Evolutionary conservation across 2,797 vertebrate genomes (phyloP), one percentile per base, ranked within the genome.

Genomic region (Siniperca undulata): DNA sequence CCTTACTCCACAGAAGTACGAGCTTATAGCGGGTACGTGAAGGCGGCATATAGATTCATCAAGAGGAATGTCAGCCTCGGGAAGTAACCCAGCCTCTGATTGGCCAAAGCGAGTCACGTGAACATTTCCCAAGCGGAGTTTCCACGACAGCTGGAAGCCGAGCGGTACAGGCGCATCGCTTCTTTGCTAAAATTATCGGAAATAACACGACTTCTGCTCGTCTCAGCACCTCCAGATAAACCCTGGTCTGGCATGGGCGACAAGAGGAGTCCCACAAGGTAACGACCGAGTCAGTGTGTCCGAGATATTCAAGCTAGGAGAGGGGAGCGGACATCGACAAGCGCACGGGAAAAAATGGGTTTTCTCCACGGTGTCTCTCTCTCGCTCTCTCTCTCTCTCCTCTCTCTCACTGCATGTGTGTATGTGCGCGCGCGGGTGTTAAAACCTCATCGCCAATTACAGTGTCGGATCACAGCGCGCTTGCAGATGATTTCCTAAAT

Each of bases 251-350:
- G 92, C 95, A 99, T 99, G 98, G 98, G 98, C 96, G 98, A 99
- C 97, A 99, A 98, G 97, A 97, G 97, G 96, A 99, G 98, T 96
- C 98, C 98, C 92, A 99, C 98, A 95, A 99, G 98, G 98, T 99
- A 97, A 96, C 88, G 80, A 84, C 73, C 86, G 86, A 79, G 79
- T 81, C 16, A 7, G 67, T 36, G 73, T 59, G 86, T 48, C 81
- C 74, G 70, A 76, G 77, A 89, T 81, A 81, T 78, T 62, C 77
- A 55, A 30, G 78, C 74, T 70, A 71, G 74, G 70, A 86, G 78
- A 84, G 87, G 87, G 86, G 84, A 87, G 85, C 86, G 84, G 90
- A 91, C 92, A 90, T 84, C 83, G 87, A 89, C 86, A 74, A 89
- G 85, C 88, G 82, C 81, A 74, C 70, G 77, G 75, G 14, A 53